Percentiles rank a stretch among this genome's conserved stretches.
These are phyloP conservation scores for Cathartes aura DNA, from an alignment of 2,113 vertebrate species.

Conservation along the genomic window DNA sequence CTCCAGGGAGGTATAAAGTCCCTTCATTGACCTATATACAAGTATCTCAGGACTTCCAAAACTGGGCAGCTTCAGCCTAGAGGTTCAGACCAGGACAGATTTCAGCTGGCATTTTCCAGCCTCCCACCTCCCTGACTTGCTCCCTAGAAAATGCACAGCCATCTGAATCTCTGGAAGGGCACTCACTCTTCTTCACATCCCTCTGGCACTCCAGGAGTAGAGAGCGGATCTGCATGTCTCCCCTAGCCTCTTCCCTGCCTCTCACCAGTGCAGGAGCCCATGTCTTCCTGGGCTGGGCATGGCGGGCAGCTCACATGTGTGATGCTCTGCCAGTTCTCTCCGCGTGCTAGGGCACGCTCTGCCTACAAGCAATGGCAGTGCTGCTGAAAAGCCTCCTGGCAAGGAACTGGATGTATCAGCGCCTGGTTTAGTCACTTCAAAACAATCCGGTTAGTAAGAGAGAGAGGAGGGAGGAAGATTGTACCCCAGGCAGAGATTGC, in stretches of 20 bases:
- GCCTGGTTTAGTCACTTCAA: conserved; percentile 41
- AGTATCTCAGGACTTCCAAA: neutral
- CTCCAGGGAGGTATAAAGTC: neutral
- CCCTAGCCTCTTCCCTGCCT: neutral
- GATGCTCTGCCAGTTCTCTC: neutral
- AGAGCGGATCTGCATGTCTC: rapidly evolving
- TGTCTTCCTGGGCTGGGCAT: neutral
- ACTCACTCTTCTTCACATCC: rapidly evolving
- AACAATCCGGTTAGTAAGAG: conserved; percentile 47
- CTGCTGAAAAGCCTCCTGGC: conserved; percentile 6
- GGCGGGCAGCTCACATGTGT: neutral
- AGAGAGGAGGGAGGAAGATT: conserved; percentile 31
- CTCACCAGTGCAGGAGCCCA: rapidly evolving
- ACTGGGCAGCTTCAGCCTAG: neutral
- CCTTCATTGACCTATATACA: neutral
- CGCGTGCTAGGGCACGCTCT: neutral
- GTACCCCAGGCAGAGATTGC: conserved; percentile 40
- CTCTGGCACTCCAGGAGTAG: neutral
- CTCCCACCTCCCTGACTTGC: neutral
- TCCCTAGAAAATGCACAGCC: neutral
- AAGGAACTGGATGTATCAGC: neutral
- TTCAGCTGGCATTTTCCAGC: neutral
- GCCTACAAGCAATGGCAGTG: neutral
- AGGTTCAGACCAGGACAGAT: neutral
- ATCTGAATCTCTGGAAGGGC: neutral